Evolutionary conservation across 2,797 vertebrate species (phyloP), one percentile per base, ranked within the genome.

Genomic region (Delichon dasypus): DNA sequence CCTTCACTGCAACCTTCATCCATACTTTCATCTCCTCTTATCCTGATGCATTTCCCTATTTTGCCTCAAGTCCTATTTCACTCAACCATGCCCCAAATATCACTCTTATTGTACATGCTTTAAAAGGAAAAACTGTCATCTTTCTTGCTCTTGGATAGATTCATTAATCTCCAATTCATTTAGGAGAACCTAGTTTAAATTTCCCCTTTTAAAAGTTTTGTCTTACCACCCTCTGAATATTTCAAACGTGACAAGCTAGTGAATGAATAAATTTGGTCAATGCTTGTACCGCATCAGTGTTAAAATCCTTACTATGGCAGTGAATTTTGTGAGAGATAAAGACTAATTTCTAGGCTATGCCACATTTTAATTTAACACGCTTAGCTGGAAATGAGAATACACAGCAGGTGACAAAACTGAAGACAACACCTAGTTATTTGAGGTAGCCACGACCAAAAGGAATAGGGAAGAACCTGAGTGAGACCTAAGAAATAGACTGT

Each of bases 41-140:
- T 45, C 62, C 65, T 88, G 88, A 95, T 88, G 76, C 70, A 67
- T 79, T 95, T 93, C 80, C 88, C 70, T 88, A 66, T 60, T 88
- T 93, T 82, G 45, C 83, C 38, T 90, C 30, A 50, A 93, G 73
- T 89, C 64, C 44, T 66, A 71, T 85, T 93, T 86, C 44, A 91
- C 51, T 94, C 4, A 0, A 34, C 72, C 32, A 11, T 53, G 60
- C 11, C 34, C 62, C 50, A 32, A 76, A 20, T 82, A 78, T 57
- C 54, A 36, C n/a, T 47, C 34, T 32, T 61, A 57, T 32, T 73
- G 27, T 71, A 93, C 83, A 47, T 1, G 2, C 57, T 4, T 3
- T 30, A 64, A 19, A 75, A 62, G 42, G 11, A 88, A 93, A 86
- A 93, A 34, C 45, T 70, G 64, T 66, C 58, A 47, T 66, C 70